Conservation (phyloP, 2,113 vertebrate genomes). For the Oncorhynchus keta region DNA sequence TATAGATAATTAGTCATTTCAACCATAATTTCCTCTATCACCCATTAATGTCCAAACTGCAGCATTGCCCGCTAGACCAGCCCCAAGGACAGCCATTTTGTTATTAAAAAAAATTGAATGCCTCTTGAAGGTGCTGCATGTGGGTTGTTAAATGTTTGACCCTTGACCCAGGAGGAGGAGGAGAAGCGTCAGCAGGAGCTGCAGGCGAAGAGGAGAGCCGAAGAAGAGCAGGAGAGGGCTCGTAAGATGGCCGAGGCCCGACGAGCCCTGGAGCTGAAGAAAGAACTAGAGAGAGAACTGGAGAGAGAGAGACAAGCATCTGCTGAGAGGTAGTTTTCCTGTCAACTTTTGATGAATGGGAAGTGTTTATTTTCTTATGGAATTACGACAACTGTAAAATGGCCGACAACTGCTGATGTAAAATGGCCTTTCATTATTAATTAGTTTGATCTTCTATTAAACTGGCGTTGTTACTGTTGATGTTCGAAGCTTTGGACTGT, state of each 20-base stretch:
- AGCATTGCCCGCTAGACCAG: too few species aligned
- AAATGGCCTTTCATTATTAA: not conserved
- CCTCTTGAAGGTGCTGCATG: not conserved
- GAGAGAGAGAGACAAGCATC: slow-evolving; percentile 65
- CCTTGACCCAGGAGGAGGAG: slow-evolving; percentile 76
- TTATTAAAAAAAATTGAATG: slow-evolving; percentile 2
- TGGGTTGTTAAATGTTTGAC: not conserved
- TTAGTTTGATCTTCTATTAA: not conserved
- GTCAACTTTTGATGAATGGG: too few species aligned
- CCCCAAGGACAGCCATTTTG: not conserved
- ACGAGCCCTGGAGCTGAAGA: slow-evolving; percentile 75
- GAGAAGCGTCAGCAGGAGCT: slow-evolving; percentile 80
- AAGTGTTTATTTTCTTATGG: not conserved
- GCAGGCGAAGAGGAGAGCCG: slow-evolving; percentile 78
- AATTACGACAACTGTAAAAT: not conserved
- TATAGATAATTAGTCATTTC: too few species aligned
- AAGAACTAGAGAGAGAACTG: slow-evolving; percentile 67
- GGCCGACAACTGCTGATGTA: too few species aligned
- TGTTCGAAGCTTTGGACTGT: too few species aligned
- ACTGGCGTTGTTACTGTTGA: not conserved
- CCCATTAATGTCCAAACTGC: too few species aligned
- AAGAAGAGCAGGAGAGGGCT: slow-evolving; percentile 80
- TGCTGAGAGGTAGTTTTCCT: slow-evolving; percentile 54
- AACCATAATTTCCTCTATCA: too few species aligned
- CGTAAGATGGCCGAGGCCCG: slow-evolving; percentile 67